Base-by-base conservation (phyloP, 2,113 vertebrate species). In the Actenoides hombroni region DNA sequence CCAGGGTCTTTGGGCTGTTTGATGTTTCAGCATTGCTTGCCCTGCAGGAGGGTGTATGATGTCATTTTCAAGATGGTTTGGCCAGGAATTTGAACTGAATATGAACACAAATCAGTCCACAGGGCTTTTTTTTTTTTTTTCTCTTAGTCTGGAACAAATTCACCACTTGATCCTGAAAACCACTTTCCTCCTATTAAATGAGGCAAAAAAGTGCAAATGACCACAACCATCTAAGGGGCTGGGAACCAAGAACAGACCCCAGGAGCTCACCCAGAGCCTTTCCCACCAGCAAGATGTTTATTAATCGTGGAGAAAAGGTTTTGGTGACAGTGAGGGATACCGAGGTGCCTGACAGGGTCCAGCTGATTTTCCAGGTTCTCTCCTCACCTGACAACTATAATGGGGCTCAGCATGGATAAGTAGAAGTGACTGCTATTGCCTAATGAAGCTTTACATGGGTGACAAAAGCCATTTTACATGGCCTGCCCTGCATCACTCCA, bases 311-410 rank as follows among this genome's bases (percentile, higher is more conserved):
- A 64, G 51, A n/a, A 64, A 54, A 91, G 4, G 9, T 67, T 86
- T n/a, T 40, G 51, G 46, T 42, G 86, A 16, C 1, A 5, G 4
- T 25, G 23, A 88, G 29, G 16, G 49, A 64, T 16, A 17, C 25
- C 37, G 42, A 0, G 3, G 33, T 63, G 82, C 65, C 70, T 0
- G 0, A 19, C 1, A 8, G 81, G 16, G n/a, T 25, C 25, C 51
- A 51, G 3, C 12, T 40, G 18, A 20, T 79, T 76, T 76, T 64
- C 57, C 67, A 71, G 54, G 70, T 48, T 89, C 67, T 67, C 19
- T 24, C 25, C 51, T 82, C 46, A 35, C 39, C 56, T 79, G 77
- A 63, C 14, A 31, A 59, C 33, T 6, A 9, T 17, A 49, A 28
- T 6, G 48, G 48, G 33, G 40, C 56, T 74, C 51, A 42, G 60